Evolutionary conservation across 2,888 invertebrate species (phyloP).

Genomic region (Mythimna impura): DNA sequence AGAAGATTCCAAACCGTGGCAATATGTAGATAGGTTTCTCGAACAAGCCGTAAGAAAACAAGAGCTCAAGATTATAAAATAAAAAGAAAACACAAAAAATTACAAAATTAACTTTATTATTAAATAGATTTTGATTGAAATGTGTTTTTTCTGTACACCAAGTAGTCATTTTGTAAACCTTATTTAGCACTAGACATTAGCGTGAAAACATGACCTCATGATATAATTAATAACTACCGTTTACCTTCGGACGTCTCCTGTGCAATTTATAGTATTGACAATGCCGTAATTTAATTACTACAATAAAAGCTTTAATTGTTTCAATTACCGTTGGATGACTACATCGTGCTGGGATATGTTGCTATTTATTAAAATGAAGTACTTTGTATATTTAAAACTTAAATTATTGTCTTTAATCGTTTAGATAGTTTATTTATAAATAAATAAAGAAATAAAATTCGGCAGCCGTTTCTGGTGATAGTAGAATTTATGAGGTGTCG

Average conservation of each 20-base stretch:
- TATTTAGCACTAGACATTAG: background rate
- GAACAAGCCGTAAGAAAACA: background rate
- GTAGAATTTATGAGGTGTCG: conserved; percentile 10
- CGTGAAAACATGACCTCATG: conserved; percentile 8
- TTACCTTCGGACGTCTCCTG: conserved; percentile 1
- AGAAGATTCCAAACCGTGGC: background rate
- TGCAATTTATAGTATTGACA: conserved; percentile 16
- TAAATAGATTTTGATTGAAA: background rate
- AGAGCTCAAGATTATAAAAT: background rate
- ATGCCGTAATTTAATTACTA: conserved; percentile 37
- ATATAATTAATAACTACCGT: background rate
- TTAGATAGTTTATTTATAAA: background rate
- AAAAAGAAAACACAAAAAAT: background rate
- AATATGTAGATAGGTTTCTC: conserved; percentile 5
- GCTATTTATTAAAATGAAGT: background rate
- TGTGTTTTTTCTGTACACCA: background rate
- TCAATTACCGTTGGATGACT: conserved; percentile 37
- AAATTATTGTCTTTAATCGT: background rate
- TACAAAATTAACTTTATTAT: background rate
- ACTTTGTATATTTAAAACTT: background rate
- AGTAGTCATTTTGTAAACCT: conserved; percentile 2
- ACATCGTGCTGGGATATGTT: background rate
- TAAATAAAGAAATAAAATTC: background rate
- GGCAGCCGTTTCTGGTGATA: background rate
- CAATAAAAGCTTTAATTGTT: conserved; percentile 34